These are phyloP conservation scores for Takifugu ocellatus DNA, from an alignment of 2,797 vertebrate species.

Conservation along the genomic window DNA sequence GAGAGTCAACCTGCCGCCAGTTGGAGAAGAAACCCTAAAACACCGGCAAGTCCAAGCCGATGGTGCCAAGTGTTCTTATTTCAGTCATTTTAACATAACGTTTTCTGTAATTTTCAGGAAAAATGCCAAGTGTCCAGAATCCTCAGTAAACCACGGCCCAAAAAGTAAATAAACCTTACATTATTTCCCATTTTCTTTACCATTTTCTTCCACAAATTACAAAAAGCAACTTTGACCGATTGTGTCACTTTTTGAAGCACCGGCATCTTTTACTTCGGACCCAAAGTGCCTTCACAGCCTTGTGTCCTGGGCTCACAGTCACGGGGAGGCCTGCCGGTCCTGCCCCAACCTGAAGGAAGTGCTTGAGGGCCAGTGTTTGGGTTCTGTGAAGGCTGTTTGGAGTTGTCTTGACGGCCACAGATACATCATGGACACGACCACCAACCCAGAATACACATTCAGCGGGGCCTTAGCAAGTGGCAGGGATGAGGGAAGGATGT, in stretches of 20 bases:
- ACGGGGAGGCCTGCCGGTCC: slow-evolving; percentile 78
- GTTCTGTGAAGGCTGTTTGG: slow-evolving; percentile 84
- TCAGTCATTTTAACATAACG: not conserved
- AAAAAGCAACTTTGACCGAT: not conserved
- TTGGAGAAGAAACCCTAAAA: slow-evolving; percentile 54
- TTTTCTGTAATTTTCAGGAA: slow-evolving; percentile 54
- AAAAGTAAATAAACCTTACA: slow-evolving; percentile 43
- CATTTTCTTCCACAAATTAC: not conserved
- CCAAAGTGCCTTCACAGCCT: slow-evolving; percentile 82
- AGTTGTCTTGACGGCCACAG: slow-evolving; percentile 84
- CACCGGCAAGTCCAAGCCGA: slow-evolving; percentile 64
- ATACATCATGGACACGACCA: slow-evolving; percentile 79
- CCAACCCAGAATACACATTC: slow-evolving; percentile 24
- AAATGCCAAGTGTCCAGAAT: slow-evolving; percentile 35
- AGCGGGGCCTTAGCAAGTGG: slow-evolving; percentile 2
- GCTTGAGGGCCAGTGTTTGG: slow-evolving; percentile 83
- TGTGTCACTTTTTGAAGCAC: slow-evolving; percentile 17
- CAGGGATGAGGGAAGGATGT: slow-evolving; percentile 11
- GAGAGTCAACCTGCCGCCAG: slow-evolving; percentile 83
- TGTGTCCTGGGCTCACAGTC: slow-evolving; percentile 87
- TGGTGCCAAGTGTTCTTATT: not conserved
- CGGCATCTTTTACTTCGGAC: slow-evolving; percentile 76
- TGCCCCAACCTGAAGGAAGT: slow-evolving; percentile 84
- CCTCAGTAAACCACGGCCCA: slow-evolving; percentile 27
- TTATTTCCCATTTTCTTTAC: not conserved